Conservation (phyloP, 2,888 invertebrate genomes). For the Brachyptera risi region DNA sequence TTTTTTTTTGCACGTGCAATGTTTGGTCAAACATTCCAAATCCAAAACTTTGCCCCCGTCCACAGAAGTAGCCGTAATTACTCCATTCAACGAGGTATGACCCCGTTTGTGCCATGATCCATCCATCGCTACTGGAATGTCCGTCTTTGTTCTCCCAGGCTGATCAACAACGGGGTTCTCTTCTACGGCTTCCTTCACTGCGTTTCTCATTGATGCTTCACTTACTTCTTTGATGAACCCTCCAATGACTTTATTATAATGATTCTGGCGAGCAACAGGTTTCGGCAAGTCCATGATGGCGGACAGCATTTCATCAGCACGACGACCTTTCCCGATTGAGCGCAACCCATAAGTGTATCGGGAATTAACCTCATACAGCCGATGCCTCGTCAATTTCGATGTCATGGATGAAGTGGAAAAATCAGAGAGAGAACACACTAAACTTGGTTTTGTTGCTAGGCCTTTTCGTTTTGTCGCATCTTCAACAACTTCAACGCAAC, state of each 20-base stretch:
- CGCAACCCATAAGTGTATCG: conserved; percentile 1
- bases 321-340: not conserved
- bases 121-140: not conserved
- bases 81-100: conserved; percentile 7
- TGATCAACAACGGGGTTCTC: not conserved
- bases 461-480: not conserved
- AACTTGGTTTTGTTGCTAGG: not conserved
- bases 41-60: conserved; percentile 13
- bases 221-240: not conserved
- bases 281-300: conserved; percentile 1
- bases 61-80: not conserved
- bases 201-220: not conserved
- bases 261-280: not conserved
- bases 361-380: not conserved
- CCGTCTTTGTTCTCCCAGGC: not conserved
- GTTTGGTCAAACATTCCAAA: not conserved
- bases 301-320: not conserved
- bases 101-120: conserved; percentile 10
- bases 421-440: not conserved
- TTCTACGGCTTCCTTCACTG: not conserved
- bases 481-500: not conserved
- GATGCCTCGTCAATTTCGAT: not conserved
- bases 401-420: not conserved
- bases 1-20: not conserved
- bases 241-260: not conserved